Evolutionary conservation across 2,888 invertebrate species (phyloP).

Genomic region (Andrena dorsata): DNA sequence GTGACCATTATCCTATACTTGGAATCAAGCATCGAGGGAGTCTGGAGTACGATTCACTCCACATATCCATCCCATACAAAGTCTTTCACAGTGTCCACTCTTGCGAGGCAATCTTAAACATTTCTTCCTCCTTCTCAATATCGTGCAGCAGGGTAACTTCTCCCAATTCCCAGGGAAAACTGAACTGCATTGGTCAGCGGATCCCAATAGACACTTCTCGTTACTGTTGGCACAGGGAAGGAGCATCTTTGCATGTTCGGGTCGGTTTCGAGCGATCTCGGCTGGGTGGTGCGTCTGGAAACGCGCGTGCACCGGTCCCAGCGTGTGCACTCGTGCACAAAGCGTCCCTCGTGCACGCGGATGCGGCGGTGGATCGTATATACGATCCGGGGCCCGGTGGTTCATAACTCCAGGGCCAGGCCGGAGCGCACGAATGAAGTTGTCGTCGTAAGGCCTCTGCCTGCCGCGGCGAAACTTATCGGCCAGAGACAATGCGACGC

Average conservation of each 20-base stretch:
- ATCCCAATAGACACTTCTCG: too few relatives aligned
- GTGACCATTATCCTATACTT: not conserved
- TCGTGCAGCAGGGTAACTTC: too few relatives aligned
- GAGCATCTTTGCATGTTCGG: too few relatives aligned
- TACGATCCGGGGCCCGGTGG: constrained; percentile 63
- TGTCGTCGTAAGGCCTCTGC: constrained; percentile 77
- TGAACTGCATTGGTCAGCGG: too few relatives aligned
- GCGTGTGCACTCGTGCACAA: constrained; percentile 61
- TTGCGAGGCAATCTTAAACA: too few relatives aligned
- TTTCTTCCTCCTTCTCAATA: too few relatives aligned
- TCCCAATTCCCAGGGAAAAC: too few relatives aligned
- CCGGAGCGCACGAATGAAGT: constrained; percentile 81
- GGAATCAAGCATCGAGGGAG: not conserved
- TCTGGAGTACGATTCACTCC: not conserved
- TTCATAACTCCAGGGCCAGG: constrained; percentile 80
- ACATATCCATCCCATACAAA: too few relatives aligned
- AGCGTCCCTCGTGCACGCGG: constrained; percentile 29
- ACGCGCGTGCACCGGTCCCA: constrained; percentile 45
- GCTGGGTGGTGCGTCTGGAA: constrained; percentile 52
- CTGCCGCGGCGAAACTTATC: constrained; percentile 68
- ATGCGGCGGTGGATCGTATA: constrained; percentile 40
- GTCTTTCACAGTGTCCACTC: too few relatives aligned
- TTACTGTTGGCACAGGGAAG: too few relatives aligned
- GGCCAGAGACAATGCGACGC: constrained; percentile 82
- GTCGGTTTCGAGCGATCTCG: not conserved